These are phyloP conservation scores for Hirudinaria manillensis DNA, from an alignment of 2,888 invertebrate species.

Conservation along the genomic window DNA sequence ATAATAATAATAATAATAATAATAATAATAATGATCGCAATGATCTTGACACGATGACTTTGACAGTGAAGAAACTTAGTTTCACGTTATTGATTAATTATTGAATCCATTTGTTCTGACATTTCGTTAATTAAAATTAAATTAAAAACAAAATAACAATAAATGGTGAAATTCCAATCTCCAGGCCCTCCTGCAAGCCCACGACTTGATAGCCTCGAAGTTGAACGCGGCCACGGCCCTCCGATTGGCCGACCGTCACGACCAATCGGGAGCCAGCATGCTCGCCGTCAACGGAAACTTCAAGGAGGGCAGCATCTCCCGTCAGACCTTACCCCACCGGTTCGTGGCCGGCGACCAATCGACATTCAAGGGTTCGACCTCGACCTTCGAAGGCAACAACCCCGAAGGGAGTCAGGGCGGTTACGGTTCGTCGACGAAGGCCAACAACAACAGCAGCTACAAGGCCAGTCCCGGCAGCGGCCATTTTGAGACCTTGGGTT, in stretches of 20 bases:
- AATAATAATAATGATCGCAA: too few species aligned
- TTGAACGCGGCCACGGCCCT: background rate
- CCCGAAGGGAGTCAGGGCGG: too few species aligned
- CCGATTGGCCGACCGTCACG: constrained; percentile 7
- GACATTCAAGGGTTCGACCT: background rate
- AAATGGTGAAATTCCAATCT: background rate
- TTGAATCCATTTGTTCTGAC: too few species aligned
- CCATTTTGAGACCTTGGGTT: constrained; percentile 65
- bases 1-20: too few species aligned
- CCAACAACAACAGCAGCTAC: constrained; percentile 15
- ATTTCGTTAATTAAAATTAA: background rate
- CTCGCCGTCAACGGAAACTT: constrained; percentile 9
- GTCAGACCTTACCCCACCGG: background rate
- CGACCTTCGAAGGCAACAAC: background rate
- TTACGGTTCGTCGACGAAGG: too few species aligned
- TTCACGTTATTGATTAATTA: too few species aligned
- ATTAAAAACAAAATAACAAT: background rate
- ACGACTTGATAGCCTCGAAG: constrained; percentile 12
- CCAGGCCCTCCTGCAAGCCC: constrained; percentile 3
- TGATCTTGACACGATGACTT: too few species aligned
- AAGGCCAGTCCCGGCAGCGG: background rate
- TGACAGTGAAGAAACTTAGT: too few species aligned
- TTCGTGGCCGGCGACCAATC: background rate
- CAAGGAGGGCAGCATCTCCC: background rate
- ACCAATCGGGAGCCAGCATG: constrained; percentile 21